Base-by-base conservation (phyloP, 1,140 invertebrate genomes). In the Oedothorax gibbosus region DNA sequence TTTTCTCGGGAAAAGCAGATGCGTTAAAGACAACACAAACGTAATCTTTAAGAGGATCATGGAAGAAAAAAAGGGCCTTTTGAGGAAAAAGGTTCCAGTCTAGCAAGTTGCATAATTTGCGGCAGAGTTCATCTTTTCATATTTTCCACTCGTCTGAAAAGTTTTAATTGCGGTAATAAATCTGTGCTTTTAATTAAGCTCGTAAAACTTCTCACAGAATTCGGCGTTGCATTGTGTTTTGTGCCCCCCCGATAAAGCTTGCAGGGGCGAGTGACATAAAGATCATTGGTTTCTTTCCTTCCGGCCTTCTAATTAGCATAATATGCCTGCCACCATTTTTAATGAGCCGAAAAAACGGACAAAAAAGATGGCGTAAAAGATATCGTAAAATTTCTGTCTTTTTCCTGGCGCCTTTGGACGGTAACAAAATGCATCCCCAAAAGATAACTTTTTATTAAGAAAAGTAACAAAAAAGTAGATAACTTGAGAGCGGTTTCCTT, bases 61-160 rank as follows among this genome's bases (percentile, higher is more conserved):
- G 35, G 35, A 35, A 20, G 57, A 71, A 71, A 82, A 73, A 83
- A 75, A 75, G 21, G 20, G n/a, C 50, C 49, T 78, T 78, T 85
- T 78, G 83, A 66, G 81, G 71, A 51, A 84, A 84, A 84, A 75
- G 60, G 72, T 84, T 66, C 81, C 72, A 75, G 81, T 84, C 81
- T 76, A 54, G 81, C 62, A 84, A 84, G 81, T 84, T 75, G 71
- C 81, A 84, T 84, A 84, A 84, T 84, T 84, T 76, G 81, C 78
- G 73, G 83, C 71, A 65, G 83, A 78, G 73, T 85, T 85, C 73
- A 77, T 85, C 83, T 85, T 85, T 85, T 85, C 73, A 85, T 85
- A 85, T 85, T 85, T 85, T 85, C 72, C 83, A 85, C 73, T 85
- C 83, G 75, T 85, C 83, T 85, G 83, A 85, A 85, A 85, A 85